Evolutionary conservation across 2,888 invertebrate species (phyloP).

Genomic region (Chymomyza amoena): DNA sequence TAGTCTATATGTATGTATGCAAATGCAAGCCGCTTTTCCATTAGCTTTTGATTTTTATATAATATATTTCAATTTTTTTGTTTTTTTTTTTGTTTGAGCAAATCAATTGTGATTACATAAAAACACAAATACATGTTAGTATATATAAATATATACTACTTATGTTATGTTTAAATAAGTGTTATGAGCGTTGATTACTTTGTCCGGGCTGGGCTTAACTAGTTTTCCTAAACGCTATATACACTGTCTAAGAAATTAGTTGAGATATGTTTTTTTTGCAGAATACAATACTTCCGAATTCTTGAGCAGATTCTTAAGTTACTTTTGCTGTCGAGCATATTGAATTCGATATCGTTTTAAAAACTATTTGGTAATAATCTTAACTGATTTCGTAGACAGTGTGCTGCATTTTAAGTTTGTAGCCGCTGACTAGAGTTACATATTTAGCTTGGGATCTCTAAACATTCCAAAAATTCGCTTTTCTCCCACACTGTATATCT

Average conservation of each 20-base stretch:
- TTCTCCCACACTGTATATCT: neutral
- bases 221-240: neutral
- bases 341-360: too few species aligned
- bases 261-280: too few species aligned
- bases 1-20: neutral
- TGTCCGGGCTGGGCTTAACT: neutral
- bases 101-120: conserved; percentile 44
- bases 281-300: too few species aligned
- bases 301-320: too few species aligned
- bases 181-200: neutral
- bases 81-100: conserved; percentile 37
- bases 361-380: too few species aligned
- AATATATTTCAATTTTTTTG: neutral
- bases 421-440: neutral
- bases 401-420: neutral
- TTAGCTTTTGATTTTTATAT: neutral
- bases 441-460: neutral
- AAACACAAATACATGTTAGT: neutral
- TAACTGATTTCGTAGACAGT: neutral
- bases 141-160: conserved; percentile 16
- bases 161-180: neutral
- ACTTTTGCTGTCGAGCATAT: too few species aligned
- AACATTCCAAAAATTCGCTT: too few species aligned
- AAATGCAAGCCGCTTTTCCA: neutral
- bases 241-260: neutral